Base-by-base conservation (phyloP, 2,113 vertebrate genomes). In the Sapajus apella region DNA sequence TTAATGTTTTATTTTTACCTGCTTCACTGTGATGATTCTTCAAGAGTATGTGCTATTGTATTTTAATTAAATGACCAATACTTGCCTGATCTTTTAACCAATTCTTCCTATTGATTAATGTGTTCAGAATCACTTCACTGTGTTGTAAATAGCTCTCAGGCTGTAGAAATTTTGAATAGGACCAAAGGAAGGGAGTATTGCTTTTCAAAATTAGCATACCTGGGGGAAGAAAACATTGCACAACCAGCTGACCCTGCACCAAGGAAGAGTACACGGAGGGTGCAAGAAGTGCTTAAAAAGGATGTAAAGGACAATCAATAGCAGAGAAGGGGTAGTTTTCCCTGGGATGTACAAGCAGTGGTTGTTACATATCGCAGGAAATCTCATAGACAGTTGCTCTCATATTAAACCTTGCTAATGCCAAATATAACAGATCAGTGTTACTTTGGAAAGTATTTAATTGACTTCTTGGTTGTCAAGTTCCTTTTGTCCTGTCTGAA, bases 141-240 rank as follows among this genome's bases (percentile, higher is more conserved):
- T 87, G 40, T 32, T 47, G 1, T 55, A 82, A 80, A 7, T 30
- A 55, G 16, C n/a, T 50, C 1, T 55, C 16, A 35, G 21, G 55
- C 10, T 56, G 25, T 68, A 79, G 20, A 77, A 12, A 76, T 77
- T 76, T 89, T 73, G 3, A 47, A 10, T 52, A 56, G 88, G 8
- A 82, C 6, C 25, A 45, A 76, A 47, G 20, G 73, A 55, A 76
- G 30, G 7, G 25, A 80, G 47, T 52, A 35, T 64, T 80, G 2
- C 6, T 45, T 95, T 87, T 77, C 23, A 88, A 21, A 50, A n/a
- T 32, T 27, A 45, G 25, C 32, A n/a, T 72, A 47, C 16, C 5
- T 17, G 2, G 1, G 1, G 9, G 7, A 8, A 50, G 75, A 43
- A 43, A 1, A 0, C 27, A 75, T 18, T 18, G 6, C 4, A 2